Conservation (phyloP, 2,113 vertebrate genomes). For the Platichthys flesus region DNA sequence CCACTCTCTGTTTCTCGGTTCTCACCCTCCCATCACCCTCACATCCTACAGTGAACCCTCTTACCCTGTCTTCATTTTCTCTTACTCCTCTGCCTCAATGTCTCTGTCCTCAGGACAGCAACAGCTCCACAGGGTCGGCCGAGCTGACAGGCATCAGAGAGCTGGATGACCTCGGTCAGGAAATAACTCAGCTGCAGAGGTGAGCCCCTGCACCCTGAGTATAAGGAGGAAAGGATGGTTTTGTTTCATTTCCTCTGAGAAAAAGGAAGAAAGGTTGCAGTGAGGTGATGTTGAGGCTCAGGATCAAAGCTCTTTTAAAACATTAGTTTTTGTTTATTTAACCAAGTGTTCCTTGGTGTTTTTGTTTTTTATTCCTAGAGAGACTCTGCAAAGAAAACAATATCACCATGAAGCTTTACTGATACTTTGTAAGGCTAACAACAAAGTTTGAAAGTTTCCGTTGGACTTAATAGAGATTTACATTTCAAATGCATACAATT, state of each 20-base stretch:
- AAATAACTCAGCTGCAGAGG: conserved; percentile 97
- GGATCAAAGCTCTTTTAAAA: conserved; percentile 31
- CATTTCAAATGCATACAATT: neutral
- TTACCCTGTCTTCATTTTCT: neutral
- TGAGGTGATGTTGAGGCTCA: conserved; percentile 25
- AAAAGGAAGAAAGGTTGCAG: conserved; percentile 9
- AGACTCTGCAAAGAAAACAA: neutral
- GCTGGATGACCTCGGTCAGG: conserved; percentile 93
- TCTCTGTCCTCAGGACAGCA: conserved; percentile 85
- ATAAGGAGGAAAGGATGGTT: conserved; percentile 43
- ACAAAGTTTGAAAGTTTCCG: neutral
- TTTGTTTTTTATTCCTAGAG: neutral
- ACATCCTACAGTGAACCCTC: neutral
- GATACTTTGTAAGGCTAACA: neutral
- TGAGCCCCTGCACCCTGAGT: conserved; percentile 70
- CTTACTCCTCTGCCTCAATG: conserved; percentile 19
- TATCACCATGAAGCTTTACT: neutral
- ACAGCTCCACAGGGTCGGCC: conserved; percentile 83
- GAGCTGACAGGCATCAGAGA: conserved; percentile 95
- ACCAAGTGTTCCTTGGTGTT: neutral
- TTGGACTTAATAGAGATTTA: neutral
- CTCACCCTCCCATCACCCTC: neutral
- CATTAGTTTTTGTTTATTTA: conserved; percentile 9
- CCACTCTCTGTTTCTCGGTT: neutral
- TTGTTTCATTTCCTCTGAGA: conserved; percentile 64